Base-by-base conservation (phyloP, 2,888 invertebrate genomes). In the Nowickia ferox region DNA sequence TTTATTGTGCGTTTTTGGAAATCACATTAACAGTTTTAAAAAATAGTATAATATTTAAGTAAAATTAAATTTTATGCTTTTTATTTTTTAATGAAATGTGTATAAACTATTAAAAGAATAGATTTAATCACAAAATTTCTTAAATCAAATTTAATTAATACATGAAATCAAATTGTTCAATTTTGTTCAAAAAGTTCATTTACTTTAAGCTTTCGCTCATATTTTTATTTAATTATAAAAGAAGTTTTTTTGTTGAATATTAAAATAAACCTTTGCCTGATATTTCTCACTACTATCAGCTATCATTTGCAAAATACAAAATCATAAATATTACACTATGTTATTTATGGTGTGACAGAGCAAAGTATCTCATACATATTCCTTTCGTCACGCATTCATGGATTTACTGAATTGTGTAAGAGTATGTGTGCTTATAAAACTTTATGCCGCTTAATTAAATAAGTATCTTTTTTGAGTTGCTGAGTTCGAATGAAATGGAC, bases 401-500 rank as follows among this genome's bases (percentile, higher is more conserved):
- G 51, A 30, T 30, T 71, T 17, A 30, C 3, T 75, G 61, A 46
- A 22, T 40, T 22, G 63, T 69, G 61, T n/a, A 51, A n/a, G 4
- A 1, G 78, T 53, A 57, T 42, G 11, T 10, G 48, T 65, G 10
- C 30, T 30, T 57, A 17, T 69, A 30, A 51, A 76, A 66, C 63
- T 51, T 55, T 48, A 76, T 76, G 65, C 65, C 77, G 72, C 65
- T 44, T 59, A 76, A 76, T 69, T 57, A 63, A 71, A 76, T 71
- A 51, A 19, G 40, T 48, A 40, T 72, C 17, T 53, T 72, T 63
- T 80, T 51, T 51, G 15, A 81, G 61, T 75, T 59, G 53, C 9
- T 44, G 10, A 5, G 30, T 61, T 51, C 81, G 68, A 81, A 68
- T 75, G 61, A 53, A 74, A 68, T 80, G 42, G 57, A 10, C 40